Evolutionary conservation across 2,888 invertebrate species (phyloP), one percentile per base, ranked within the genome.

Genomic region (Campoletis raptor): DNA sequence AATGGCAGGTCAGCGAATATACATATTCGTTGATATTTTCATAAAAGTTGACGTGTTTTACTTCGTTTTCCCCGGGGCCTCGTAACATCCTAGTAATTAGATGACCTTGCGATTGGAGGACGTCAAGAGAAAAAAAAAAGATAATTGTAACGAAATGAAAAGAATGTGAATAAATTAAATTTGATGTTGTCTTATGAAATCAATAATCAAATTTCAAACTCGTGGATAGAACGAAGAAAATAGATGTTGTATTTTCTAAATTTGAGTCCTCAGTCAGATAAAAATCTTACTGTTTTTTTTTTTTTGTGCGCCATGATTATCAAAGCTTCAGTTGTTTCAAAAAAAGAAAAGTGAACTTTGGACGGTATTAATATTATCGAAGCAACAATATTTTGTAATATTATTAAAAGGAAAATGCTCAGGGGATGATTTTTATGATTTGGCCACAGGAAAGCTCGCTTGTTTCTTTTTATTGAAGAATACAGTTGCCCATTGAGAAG

Each of bases 91-190:
- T 42, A 64, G 52, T 70, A 69, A 81, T 81, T 70, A 45, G n/a
- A 42, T n/a, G 12, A 79, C 37, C 40, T 45, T 85, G 69, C 54
- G 57, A 36, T 57, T 66, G 73, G 37, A 66, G 72, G 37, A 64
- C 72, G 30, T 45, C 7, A 30, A 21, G 15, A 37, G n/a, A 66
- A 66, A n/a, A 37, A 8, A 37, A 8, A n/a, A 66, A 3, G 24
- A 0, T 24, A 57, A 15, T 30, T 30, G 30, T 1, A 30, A 30
- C 30, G 30, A 30, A 30, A 30, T 30, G 3, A 30, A 30, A 30
- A 30, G 30, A 30, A 30, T 30, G 1, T 30, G 2, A 30, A 30
- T 30, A 3, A 30, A 30, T 30, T 30, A 30, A n/a, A n/a, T n/a
- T n/a, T n/a, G n/a, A n/a, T n/a, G n/a, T n/a, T n/a, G n/a, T n/a